phyloP scores from a whole-genome alignment of 2,113 vertebrate species.

The Dasyurus viverrinus region DNA sequence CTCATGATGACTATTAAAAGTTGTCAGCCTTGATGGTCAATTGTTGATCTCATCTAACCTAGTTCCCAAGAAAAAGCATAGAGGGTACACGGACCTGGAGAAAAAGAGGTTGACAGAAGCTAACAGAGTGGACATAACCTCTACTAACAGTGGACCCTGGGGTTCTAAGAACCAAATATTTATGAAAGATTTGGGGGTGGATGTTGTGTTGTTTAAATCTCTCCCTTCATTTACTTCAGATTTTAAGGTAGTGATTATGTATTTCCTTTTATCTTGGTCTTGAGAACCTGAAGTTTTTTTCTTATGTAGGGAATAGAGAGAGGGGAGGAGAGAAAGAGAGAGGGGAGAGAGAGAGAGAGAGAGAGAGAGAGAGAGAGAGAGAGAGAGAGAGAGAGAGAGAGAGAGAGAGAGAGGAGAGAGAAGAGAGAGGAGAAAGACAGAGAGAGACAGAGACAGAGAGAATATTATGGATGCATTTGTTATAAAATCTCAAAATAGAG shows the following conservation, averaged over 20 bases:
- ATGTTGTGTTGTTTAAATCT: not conserved
- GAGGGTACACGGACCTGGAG: not conserved
- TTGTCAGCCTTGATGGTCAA: not conserved
- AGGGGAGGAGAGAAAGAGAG: too few relatives aligned
- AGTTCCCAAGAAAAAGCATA: not conserved
- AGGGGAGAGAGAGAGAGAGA: too few relatives aligned
- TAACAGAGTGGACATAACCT: not conserved
- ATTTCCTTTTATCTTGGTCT: not conserved
- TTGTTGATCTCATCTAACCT: not conserved
- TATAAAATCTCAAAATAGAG: not conserved
- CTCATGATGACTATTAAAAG: not conserved
- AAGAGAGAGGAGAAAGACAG: too few relatives aligned
- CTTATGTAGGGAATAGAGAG: not conserved
- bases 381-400: too few relatives aligned
- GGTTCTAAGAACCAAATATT: not conserved
- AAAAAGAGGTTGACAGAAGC: not conserved
- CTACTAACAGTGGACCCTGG: not conserved
- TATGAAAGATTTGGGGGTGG: not conserved
- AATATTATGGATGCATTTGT: not conserved
- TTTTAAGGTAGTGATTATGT: not conserved
- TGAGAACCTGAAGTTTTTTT: not conserved
- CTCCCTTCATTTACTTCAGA: not conserved
- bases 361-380: too few relatives aligned
- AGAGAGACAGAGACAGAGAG: too few relatives aligned
- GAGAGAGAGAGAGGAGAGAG: too few relatives aligned